Evolutionary conservation across 1,140 invertebrate genomes (phyloP), one percentile per base, ranked within the genome.

Genomic region (Pseudomyrmex flavicornis): DNA sequence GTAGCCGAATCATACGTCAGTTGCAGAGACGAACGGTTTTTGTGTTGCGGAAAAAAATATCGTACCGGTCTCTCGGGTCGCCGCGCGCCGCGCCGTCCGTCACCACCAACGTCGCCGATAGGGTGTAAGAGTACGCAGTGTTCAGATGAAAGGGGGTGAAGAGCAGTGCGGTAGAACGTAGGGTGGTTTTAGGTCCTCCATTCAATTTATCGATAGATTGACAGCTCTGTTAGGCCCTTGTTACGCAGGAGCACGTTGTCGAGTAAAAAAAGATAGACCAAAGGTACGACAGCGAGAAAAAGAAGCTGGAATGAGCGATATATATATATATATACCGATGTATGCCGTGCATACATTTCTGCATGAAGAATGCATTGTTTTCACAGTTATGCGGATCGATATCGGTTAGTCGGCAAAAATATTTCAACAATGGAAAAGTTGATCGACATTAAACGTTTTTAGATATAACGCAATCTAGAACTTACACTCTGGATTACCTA

Each of bases 211-310:
- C 90, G 91, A 87, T 84, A 88, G 91, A 91, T 92, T 92, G 91
- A 92, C 91, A 92, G 91, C 91, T 92, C 91, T 92, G 91, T 92
- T 92, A 92, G 91, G 89, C 88, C 87, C 91, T 92, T 91, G 90
- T 91, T 91, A 92, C 91, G 90, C 87, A 44, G 82, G 44, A 88
- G 80, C 85, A 89, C 77, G 84, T 87, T 86, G 62, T 77, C 82
- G 76, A 54, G 84, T 26, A 73, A 84, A 88, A 35, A 82, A 76
- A 90, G 68, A 82, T 80, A 35, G 56, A 80, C 66, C 20, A 13
- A 59, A 54, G 76, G 20, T 50, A 8, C 63, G 63, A 10, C 26
- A 86, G 62, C 9, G 56, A 84, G 22, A 58, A 26, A 69, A 56
- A 77, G 15, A 12, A 9, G 26, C 5, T 1, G 68, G 2, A 8